Conservation (phyloP, 1,140 invertebrate species). For the Contarinia nasturtii region DNA sequence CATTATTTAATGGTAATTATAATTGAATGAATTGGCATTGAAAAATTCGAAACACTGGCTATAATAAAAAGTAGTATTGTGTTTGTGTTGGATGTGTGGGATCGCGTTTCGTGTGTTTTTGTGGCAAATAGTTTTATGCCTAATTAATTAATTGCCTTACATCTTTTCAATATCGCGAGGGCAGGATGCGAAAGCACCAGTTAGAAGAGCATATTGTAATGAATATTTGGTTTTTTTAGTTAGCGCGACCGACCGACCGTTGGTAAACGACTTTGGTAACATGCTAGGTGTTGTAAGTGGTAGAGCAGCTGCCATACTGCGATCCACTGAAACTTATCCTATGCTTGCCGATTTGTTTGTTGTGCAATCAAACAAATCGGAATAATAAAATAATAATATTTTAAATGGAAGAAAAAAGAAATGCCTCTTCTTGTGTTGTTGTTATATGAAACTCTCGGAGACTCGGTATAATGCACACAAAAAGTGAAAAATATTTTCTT, state of each 20-base stretch:
- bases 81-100: no score
- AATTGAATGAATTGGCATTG: no score
- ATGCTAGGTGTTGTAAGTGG: conserved; percentile 7
- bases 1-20: no score
- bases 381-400: background rate
- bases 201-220: background rate
- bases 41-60: no score
- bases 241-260: conserved; percentile 6
- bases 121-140: background rate
- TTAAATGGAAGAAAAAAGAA: no score
- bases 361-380: conserved; percentile 13
- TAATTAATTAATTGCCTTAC: no score
- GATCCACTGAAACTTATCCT: conserved; percentile 10
- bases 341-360: conserved; percentile 30
- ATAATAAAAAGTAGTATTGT: no score
- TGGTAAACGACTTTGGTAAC: conserved; percentile 9
- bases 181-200: background rate
- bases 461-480: no score
- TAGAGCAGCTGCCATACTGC: conserved; percentile 10
- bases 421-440: no score
- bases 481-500: no score
- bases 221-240: background rate
- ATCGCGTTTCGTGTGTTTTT: background rate
- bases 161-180: background rate
- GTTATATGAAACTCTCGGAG: no score